Conservation (phyloP, 2,888 invertebrate genomes). For the Polyommatus iphigenia region DNA sequence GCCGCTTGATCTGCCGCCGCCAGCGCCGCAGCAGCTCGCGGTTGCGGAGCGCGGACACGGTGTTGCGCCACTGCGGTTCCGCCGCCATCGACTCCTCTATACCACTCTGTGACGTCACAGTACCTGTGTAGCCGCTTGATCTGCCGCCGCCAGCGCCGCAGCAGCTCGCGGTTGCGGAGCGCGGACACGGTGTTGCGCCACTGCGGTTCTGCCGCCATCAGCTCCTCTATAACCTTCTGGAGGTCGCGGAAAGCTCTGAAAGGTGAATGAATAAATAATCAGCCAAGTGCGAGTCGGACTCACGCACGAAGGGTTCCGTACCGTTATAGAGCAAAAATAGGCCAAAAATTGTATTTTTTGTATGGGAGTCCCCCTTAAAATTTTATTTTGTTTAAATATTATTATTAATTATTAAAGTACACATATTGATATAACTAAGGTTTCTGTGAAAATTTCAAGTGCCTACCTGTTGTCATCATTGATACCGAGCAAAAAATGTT, state of each 20-base stretch:
- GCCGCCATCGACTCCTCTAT: background rate
- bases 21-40: constrained; percentile 91
- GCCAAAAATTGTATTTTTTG: too few relatives aligned
- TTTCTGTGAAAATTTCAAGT: too few relatives aligned
- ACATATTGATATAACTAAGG: too few relatives aligned
- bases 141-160: constrained; percentile 93
- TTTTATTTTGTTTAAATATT: too few relatives aligned
- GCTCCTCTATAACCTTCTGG: constrained; percentile 92
- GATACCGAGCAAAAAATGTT: too few relatives aligned
- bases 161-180: constrained; percentile 88
- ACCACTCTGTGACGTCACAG: constrained; percentile 1
- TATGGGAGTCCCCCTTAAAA: too few relatives aligned
- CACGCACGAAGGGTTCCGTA: too few relatives aligned
- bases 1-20: constrained; percentile 91
- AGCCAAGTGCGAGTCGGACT: too few relatives aligned
- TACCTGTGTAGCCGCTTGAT: constrained; percentile 86
- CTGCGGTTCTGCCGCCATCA: constrained; percentile 88
- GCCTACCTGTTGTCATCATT: too few relatives aligned
- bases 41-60: constrained; percentile 87
- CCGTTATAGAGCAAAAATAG: too few relatives aligned
- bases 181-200: constrained; percentile 90
- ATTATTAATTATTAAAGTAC: too few relatives aligned
- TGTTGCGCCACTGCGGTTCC: constrained; percentile 83
- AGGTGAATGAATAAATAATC: too few relatives aligned
- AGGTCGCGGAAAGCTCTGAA: constrained; percentile 87